phyloP scores from a whole-genome alignment of 2,113 vertebrate species.

The Galbula dea region DNA sequence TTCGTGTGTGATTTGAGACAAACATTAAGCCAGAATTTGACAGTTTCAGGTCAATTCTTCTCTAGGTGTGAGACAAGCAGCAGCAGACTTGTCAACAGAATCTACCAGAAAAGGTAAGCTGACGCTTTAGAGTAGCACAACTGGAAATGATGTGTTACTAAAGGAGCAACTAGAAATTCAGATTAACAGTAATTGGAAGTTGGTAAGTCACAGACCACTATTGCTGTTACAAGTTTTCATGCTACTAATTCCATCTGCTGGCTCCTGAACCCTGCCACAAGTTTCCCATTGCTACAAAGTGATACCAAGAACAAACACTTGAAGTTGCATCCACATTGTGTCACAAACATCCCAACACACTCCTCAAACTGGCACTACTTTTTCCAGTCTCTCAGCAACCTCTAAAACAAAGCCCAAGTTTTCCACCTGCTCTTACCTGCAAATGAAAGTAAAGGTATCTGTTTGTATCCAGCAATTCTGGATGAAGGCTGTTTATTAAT shows the following conservation, averaged over 20 bases:
- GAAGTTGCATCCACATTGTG: not conserved
- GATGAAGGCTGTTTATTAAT: constrained; percentile 95
- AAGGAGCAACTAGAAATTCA: not conserved
- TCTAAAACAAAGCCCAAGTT: not conserved
- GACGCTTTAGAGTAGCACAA: not conserved
- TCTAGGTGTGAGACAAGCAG: not conserved
- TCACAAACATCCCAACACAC: not conserved
- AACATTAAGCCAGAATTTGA: not conserved
- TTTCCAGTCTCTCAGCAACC: not conserved
- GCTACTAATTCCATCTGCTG: not conserved
- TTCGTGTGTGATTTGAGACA: not conserved
- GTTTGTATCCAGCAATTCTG: constrained; percentile 94
- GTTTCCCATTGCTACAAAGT: not conserved
- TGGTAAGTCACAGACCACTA: not conserved
- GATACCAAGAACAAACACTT: not conserved
- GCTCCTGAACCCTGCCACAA: not conserved
- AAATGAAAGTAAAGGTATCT: constrained; percentile 98
- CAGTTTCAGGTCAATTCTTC: not conserved
- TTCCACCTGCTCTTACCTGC: constrained; percentile 76
- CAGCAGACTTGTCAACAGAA: not conserved
- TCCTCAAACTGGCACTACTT: not conserved
- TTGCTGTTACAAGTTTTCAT: not conserved
- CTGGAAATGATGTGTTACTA: not conserved
- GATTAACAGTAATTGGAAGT: not conserved
- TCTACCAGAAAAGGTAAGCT: not conserved